Base-by-base conservation (phyloP, 2,113 vertebrate genomes). In the Rhea pennata region DNA sequence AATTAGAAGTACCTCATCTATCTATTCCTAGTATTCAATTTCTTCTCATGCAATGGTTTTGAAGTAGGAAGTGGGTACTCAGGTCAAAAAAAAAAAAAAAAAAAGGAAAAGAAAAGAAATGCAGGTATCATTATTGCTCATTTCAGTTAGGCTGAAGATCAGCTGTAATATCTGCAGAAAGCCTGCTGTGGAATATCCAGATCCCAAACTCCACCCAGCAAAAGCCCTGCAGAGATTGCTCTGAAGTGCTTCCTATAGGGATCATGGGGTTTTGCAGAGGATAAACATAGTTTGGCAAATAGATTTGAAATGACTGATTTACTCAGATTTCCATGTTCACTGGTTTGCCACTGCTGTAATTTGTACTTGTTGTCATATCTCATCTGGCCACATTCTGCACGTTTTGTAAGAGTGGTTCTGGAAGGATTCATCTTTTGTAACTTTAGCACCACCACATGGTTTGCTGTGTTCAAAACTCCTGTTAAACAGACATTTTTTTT, bases 371-470 rank as follows among this genome's bases (percentile, higher is more conserved):
- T 90, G 94, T 96, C 95, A 86, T 88, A 84, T 80, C 77, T 92
- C 84, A 53, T 92, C 84, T 77, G 92, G 48, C 78, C 89, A 62
- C 73, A 71, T 67, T 94, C 89, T 65, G 67, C 62, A 65, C 89
- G 81, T 88, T 96, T 76, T 66, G 31, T 62, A 48, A 58, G 58
- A 80, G 51, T 15, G 7, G 10, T 10, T 88, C 79, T 54, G 65
- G 3, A 3, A 79, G 50, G 64, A 70, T 79, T 82, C 83, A 51
- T 96, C 85, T 96, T 87, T 97, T 87, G 77, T 96, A 96, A 85
- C 96, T 36, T 59, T 84, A 98, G 97, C 97, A 97, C 95, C 97
- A 97, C 97, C 96, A 96, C 93, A 92, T 94, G 97, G 97, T 61
- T 92, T 75, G 48, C 36, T 73, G 50, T 51, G 56, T 71, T 90